phyloP scores from a whole-genome alignment of 2,888 invertebrate genomes.

The Physocephala rufipes region DNA sequence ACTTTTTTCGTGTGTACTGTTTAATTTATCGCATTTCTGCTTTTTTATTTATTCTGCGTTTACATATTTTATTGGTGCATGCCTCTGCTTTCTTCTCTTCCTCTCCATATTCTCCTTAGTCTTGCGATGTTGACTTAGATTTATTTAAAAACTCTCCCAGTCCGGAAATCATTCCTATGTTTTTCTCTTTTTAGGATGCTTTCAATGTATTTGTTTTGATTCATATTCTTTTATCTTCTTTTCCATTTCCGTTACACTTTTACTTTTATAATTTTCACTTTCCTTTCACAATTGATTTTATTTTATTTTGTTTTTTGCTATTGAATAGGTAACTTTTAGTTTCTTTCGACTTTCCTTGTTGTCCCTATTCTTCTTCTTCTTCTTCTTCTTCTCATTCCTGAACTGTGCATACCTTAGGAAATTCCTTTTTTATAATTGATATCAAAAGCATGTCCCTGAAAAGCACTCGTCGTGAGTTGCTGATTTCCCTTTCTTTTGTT shows the following conservation, averaged over 20 bases:
- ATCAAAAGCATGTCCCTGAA: slow-evolving; percentile 45
- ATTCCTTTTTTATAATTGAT: slow-evolving; percentile 27
- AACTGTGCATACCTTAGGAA: neutral
- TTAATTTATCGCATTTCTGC: no score
- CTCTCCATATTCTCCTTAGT: no score
- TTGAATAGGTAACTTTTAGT: slow-evolving; percentile 37
- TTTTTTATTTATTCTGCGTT: no score
- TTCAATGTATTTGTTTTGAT: no score
- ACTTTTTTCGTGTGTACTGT: no score
- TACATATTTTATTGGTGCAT: no score
- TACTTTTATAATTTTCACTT: slow-evolving; percentile 33
- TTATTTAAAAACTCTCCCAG: no score
- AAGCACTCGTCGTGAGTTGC: slow-evolving; percentile 43
- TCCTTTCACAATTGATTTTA: neutral
- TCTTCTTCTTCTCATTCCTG: neutral
- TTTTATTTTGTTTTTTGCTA: slow-evolving; percentile 26
- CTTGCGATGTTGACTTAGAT: no score
- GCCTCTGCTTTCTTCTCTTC: no score
- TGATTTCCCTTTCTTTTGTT: slow-evolving; percentile 31
- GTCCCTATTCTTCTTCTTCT: neutral
- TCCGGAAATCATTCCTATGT: no score
- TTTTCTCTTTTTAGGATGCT: no score
- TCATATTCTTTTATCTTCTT: no score
- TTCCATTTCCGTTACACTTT: slow-evolving; percentile 27
- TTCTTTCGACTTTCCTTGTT: slow-evolving; percentile 19